Percentiles rank a stretch among this genome's conserved stretches.
phyloP scores from a whole-genome alignment of 2,888 invertebrate species.

The Synergus itoensis region DNA sequence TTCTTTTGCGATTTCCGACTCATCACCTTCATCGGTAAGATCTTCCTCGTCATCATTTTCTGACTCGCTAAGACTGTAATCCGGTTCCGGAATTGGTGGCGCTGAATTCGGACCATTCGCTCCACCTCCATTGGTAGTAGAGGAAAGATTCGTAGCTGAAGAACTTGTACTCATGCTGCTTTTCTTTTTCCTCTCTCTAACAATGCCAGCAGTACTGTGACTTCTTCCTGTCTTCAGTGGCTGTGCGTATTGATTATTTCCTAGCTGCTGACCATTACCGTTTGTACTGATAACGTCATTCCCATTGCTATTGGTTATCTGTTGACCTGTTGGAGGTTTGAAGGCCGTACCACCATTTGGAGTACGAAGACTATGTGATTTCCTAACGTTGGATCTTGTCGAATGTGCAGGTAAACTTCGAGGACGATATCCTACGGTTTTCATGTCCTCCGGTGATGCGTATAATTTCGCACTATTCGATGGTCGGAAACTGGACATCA shows the following conservation, averaged over 20 bases:
- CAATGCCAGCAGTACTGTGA: constrained; percentile 71
- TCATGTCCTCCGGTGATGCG: constrained; percentile 92
- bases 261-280: constrained; percentile 58
- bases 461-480: constrained; percentile 91
- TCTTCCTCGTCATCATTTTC: constrained; percentile 85
- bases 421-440: constrained; percentile 84
- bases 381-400: constrained; percentile 81
- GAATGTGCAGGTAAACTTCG: constrained; percentile 80
- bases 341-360: constrained; percentile 77
- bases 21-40: constrained; percentile 82
- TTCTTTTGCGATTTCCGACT: constrained; percentile 79
- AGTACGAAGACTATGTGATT: constrained; percentile 82
- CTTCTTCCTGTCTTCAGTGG: constrained; percentile 79
- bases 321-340: constrained; percentile 71
- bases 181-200: constrained; percentile 76
- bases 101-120: constrained; percentile 63
- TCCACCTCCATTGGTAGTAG: constrained; percentile 59
- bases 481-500: constrained; percentile 94
- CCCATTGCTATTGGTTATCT: constrained; percentile 52
- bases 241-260: constrained; percentile 81
- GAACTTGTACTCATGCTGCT: constrained; percentile 74
- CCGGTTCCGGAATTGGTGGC: constrained; percentile 94
- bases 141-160: constrained; percentile 75
- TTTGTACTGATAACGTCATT: constrained; percentile 47
- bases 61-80: constrained; percentile 93